Evolutionary conservation across 1,140 invertebrate genomes (phyloP).

Genomic region (Eulimnadia texana): DNA sequence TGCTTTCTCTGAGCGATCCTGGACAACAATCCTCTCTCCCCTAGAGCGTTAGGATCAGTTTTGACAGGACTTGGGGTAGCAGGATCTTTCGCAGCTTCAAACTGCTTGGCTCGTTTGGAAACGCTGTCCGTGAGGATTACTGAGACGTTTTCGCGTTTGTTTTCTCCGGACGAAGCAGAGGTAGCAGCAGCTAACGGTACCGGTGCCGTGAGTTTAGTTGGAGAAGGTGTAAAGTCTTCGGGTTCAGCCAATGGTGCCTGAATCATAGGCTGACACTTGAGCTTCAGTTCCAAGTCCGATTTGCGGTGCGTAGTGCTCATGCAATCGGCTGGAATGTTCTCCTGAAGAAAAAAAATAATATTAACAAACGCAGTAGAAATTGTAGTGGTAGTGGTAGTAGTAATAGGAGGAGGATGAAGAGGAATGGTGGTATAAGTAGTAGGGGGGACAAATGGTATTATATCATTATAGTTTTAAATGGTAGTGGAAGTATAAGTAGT

Average conservation of each 20-base stretch:
- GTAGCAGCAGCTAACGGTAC: too few species aligned
- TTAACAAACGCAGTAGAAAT: background rate
- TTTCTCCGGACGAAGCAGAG: background rate
- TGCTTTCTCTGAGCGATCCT: background rate
- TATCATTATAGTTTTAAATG: too few species aligned
- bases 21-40: background rate
- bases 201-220: constrained; percentile 13
- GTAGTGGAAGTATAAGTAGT: too few species aligned
- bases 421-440: too few species aligned
- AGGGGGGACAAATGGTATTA: too few species aligned
- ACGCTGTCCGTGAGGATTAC: background rate
- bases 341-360: background rate
- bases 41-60: background rate
- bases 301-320: background rate
- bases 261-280: constrained; percentile 10
- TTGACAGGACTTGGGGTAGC: background rate
- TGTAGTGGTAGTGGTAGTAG: background rate
- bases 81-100: background rate
- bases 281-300: background rate
- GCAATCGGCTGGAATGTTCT: background rate
- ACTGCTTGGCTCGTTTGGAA: background rate
- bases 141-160: background rate
- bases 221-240: constrained; percentile 9
- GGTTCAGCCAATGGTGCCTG: constrained; percentile 22
- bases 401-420: too few species aligned